Evolutionary conservation across 2,797 vertebrate species (phyloP), one percentile per base, ranked within the genome.

Genomic region (Pipistrellus pygmaeus): DNA sequence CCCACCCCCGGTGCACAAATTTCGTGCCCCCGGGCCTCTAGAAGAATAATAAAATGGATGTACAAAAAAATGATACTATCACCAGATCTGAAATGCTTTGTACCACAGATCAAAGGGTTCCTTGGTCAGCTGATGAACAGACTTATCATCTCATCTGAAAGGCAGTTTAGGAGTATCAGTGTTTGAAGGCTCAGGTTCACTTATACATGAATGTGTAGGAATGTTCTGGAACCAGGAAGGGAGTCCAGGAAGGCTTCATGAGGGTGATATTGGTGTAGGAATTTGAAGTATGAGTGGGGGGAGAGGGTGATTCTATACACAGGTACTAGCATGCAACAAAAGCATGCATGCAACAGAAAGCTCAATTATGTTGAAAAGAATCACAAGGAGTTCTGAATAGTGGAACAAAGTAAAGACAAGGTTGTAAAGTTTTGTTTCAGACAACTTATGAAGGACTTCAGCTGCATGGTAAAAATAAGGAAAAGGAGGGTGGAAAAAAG

Each of bases 401-500:
- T 68, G 21, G 66, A 27, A 90, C 20, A 27, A 35, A n/a, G 32
- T 83, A 60, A 51, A 71, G 25, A 64, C 30, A 91, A 60, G 32
- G 80, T n/a, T 84, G 6, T 88, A 17, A 86, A 44, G 20, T 93
- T 95, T 71, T 90, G 17, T 27, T 84, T 20, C 89, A 69, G 66
- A 69, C 25, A 95, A 77, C 41, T 76, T 91, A 89, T 71, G 27
- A 93, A 85, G 18, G 71, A 30, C 25, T 68, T 80, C 53, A 92
- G 38, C 35, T 83, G 53, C n/a, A 81, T 2, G 0, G 48, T 51
- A 83, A 89, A 95, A 66, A 23, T 72, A 89, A 95, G 90, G 78
- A 87, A 95, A 96, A 81, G 66, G 18, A 85, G 11, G 15, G 86
- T 44, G 14, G 27, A 80, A 93, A 94, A 93, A 35, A 18, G 18